Evolutionary conservation across 2,113 vertebrate genomes (phyloP).

Genomic region (Craseonycteris thonglongyai): DNA sequence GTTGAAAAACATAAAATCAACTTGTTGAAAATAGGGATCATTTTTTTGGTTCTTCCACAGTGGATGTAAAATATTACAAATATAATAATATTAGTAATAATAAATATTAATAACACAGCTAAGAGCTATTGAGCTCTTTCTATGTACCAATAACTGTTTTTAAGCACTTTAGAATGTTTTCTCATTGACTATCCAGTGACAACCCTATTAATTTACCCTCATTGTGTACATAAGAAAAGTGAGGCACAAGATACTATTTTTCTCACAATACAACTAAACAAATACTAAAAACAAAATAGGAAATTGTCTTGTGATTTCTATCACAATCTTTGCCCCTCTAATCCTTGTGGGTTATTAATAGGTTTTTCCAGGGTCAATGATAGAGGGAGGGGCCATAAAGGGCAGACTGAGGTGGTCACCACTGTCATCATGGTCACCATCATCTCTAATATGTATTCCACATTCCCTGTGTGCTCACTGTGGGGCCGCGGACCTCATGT

Average conservation of each 20-base stretch:
- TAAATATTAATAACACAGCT: not conserved
- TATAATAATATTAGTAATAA: not conserved
- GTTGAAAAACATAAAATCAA: not conserved
- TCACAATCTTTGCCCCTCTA: not conserved
- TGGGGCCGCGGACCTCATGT: not conserved
- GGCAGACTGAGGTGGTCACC: not conserved
- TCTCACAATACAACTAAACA: not conserved
- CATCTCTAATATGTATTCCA: not conserved
- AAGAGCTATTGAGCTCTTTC: not conserved
- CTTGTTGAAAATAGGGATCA: not conserved
- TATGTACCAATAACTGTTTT: not conserved
- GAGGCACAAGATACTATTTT: not conserved
- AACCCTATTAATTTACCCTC: not conserved
- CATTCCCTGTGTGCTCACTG: not conserved
- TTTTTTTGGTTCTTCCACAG: not conserved
- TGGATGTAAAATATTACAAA: not conserved
- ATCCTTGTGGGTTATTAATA: not conserved
- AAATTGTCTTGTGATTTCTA: not conserved
- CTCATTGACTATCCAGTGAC: not conserved
- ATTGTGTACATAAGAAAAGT: not conserved
- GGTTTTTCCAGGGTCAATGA: not conserved
- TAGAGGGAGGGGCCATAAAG: not conserved
- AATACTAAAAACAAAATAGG: constrained; percentile 4
- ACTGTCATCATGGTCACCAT: not conserved
- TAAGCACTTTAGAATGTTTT: not conserved